Conservation (phyloP, 2,888 invertebrate genomes). For the Mylabris sibirica region DNA sequence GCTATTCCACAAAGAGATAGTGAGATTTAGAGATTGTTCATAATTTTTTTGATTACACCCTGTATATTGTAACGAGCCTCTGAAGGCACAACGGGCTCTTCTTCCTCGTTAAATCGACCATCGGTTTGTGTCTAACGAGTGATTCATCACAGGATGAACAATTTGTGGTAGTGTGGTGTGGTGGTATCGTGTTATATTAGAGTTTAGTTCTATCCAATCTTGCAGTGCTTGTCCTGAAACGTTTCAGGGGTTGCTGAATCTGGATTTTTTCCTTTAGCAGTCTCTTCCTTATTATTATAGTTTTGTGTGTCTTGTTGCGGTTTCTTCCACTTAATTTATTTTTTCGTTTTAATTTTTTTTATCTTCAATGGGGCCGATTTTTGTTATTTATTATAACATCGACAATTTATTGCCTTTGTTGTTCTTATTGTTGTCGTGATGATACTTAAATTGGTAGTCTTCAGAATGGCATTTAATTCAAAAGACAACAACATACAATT, state of each 20-base stretch:
- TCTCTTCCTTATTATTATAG: background rate
- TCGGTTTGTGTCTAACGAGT: slow-evolving; percentile 52
- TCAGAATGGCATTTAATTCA: background rate
- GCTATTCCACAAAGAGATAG: too few relatives aligned
- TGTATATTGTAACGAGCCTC: slow-evolving; percentile 35
- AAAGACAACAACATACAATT: background rate
- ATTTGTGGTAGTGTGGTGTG: slow-evolving; percentile 24
- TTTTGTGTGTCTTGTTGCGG: background rate
- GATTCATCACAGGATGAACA: slow-evolving; percentile 51
- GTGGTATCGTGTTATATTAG: slow-evolving; percentile 16
- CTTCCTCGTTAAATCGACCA: slow-evolving; percentile 51
- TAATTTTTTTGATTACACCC: too few relatives aligned
- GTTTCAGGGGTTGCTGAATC: slow-evolving; percentile 10
- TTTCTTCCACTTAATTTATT: slow-evolving; percentile 17
- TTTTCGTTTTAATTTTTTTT: slow-evolving; percentile 1
- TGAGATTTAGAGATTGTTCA: too few relatives aligned
- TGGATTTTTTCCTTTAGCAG: background rate
- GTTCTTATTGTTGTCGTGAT: slow-evolving; percentile 27
- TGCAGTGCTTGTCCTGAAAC: slow-evolving; percentile 14
- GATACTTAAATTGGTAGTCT: slow-evolving; percentile 17
- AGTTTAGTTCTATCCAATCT: slow-evolving; percentile 18
- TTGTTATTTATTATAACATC: slow-evolving; percentile 23
- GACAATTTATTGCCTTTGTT: slow-evolving; percentile 27
- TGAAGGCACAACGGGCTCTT: slow-evolving; percentile 40
- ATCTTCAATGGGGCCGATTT: slow-evolving; percentile 16